A percentile compares a stretch with the other conserved stretches of the same genome.
Evolutionary conservation across 2,797 vertebrate species (phyloP).

Genomic region (Nyctibius grandis): DNA sequence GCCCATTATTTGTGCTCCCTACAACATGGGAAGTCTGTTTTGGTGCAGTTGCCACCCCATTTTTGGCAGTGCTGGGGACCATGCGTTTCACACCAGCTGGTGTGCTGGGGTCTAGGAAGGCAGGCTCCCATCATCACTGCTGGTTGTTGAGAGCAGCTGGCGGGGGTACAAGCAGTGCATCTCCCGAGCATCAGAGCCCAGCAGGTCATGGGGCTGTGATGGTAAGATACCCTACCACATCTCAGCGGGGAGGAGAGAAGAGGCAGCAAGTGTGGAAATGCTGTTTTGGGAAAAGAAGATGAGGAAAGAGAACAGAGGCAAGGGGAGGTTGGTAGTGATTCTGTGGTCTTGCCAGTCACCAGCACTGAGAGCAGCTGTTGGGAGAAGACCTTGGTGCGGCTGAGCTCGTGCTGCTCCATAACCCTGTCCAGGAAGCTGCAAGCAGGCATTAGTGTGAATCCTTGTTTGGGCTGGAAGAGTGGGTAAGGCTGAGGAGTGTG

Average conservation of each 20-base stretch:
- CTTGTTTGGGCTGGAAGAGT: not conserved
- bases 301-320: not conserved
- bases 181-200: not conserved
- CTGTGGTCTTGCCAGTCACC: not conserved
- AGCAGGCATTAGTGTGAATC: not conserved
- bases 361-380: not conserved
- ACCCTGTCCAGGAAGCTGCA: no score
- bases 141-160: not conserved
- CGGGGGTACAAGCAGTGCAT: fast-evolving
- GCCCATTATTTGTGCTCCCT: not conserved
- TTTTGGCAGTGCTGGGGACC: not conserved
- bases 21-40: not conserved
- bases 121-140: fast-evolving
- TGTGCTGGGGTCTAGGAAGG: not conserved
- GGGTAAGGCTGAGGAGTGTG: not conserved
- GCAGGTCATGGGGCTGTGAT: fast-evolving
- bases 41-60: not conserved
- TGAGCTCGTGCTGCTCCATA: not conserved
- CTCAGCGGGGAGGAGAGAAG: not conserved
- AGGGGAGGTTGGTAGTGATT: not conserved
- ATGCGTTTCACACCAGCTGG: not conserved
- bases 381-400: not conserved
- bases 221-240: not conserved
- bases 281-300: not conserved
- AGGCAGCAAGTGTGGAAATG: not conserved